Evolutionary conservation across 2,797 vertebrate genomes (phyloP), one percentile per base, ranked within the genome.

Genomic region (Hyperoplus lanceolatus): DNA sequence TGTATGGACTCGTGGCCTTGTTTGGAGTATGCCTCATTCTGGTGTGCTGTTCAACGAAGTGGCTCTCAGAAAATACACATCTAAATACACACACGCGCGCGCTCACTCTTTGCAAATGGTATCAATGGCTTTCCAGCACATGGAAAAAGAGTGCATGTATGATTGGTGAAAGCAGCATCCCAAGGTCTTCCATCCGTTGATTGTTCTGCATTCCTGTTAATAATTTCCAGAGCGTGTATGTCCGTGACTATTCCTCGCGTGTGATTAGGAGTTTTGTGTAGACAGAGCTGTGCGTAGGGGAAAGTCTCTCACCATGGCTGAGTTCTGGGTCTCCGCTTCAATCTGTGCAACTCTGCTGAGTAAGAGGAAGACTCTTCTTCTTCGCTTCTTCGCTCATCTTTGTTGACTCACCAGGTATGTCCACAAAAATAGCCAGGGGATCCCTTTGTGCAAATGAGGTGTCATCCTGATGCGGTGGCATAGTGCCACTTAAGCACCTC

Each of bases 1-100:
- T 91, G 86, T 77, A 73, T 84, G 80, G 90, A 91, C 81, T 89
- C 65, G 83, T 87, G 90, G 88, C 93, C 92, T 93, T 89, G 92
- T 91, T 89, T 92, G 84, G 84, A 94, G 92, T 77, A 85, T 49
- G 62, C 86, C 77, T 90, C 86, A 63, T 90, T 88, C 69, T 88
- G 71, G 66, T 77, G 82, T 85, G 83, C 90, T 90, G 89, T 90
- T 88, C 83, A 77, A 84, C 87, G 75, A 85, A 90, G 90, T 81
- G 91, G 62, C 90, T 86, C 90, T 91, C 64, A 65, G 51, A 74
- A 81, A 84, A 84, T 41, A 86, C 75, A 83, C 77, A 84, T 57
- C 9, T 75, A 77, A 29, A 29, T 29, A 29, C 75, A 58, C 29
- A 60, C 46, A 60, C 77, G 73, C 50, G 57, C 67, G 63, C 69